Evolutionary conservation across 2,888 invertebrate species (phyloP).

Genomic region (Sarcophaga subvicina): DNA sequence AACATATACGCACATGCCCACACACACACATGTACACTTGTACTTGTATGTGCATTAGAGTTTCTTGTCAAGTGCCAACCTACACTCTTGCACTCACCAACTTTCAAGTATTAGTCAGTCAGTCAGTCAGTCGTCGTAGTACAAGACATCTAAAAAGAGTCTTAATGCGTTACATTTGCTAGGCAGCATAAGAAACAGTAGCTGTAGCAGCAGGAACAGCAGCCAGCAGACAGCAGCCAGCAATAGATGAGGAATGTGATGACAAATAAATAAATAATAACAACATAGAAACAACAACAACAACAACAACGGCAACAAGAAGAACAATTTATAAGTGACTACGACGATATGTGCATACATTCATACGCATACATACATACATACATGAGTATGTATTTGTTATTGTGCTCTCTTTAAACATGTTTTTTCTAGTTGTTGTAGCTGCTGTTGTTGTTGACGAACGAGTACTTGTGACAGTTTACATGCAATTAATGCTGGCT

Average conservation of each 20-base stretch:
- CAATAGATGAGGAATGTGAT: conserved; percentile 36
- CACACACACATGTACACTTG: neutral
- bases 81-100: neutral
- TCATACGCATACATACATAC: neutral
- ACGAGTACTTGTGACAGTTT: conserved; percentile 57
- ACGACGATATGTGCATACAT: conserved; percentile 18
- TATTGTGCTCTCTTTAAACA: conserved; percentile 8
- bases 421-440: conserved; percentile 3
- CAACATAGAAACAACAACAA: neutral
- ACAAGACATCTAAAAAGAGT: neutral
- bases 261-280: conserved; percentile 39
- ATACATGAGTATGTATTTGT: neutral
- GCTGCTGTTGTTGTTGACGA: neutral
- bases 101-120: neutral
- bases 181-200: neutral
- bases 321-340: conserved; percentile 54
- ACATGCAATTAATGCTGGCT: conserved; percentile 65
- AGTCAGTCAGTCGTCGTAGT: neutral
- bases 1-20: neutral
- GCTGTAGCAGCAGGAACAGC: neutral
- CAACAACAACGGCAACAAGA: neutral
- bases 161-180: neutral
- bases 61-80: neutral
- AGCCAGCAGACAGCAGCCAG: neutral
- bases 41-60: neutral